Evolutionary conservation across 2,888 invertebrate genomes (phyloP), one percentile per base, ranked within the genome.

Genomic region (Marasmarcha lunaedactyla): DNA sequence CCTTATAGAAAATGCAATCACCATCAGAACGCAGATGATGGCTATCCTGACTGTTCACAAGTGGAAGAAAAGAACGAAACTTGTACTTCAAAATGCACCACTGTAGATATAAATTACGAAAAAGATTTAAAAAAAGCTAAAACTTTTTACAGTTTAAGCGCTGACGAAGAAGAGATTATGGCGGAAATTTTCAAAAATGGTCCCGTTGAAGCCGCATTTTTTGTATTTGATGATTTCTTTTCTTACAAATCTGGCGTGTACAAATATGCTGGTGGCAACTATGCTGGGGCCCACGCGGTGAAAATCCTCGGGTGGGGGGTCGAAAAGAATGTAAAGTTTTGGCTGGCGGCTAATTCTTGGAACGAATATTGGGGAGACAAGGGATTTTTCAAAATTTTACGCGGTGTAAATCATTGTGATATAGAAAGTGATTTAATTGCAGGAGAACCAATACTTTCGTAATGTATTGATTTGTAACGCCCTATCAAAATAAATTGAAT

Each of bases 281-380:
- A 15, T 10, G n/a, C 91, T 7, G 93, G 92, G 30, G 91, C 91
- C 1, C 93, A 93, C 63, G 92, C 93, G 7, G 87, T 93, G 33
- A 88, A 88, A 52, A 87, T 94, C 30, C 61, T 93, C 14, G 93
- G 94, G 6, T 94, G 93, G 91, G 94, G 94, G 14, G 86, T 84
- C 0, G 89, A 91, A 42, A 79, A 86, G 30, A 85, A 85, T 3
- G 84, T 84, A 1, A 88, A 89, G 5, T 94, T 93, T 64, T 94
- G 94, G 94, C 77, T 92, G 7, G 86, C 90, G 46, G 93, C 91
- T 40, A 94, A 94, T 73, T 92, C 92, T 0, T 94, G 94, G 94
- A 93, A 93, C 67, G 78, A 83, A 1, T 91, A 92, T 61, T 95
- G 93, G 93, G 94, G 94, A 45, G 88, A 90, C 55, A 74, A 86